Evolutionary conservation across 2,888 invertebrate species (phyloP).

Genomic region (Cephus pulcher): DNA sequence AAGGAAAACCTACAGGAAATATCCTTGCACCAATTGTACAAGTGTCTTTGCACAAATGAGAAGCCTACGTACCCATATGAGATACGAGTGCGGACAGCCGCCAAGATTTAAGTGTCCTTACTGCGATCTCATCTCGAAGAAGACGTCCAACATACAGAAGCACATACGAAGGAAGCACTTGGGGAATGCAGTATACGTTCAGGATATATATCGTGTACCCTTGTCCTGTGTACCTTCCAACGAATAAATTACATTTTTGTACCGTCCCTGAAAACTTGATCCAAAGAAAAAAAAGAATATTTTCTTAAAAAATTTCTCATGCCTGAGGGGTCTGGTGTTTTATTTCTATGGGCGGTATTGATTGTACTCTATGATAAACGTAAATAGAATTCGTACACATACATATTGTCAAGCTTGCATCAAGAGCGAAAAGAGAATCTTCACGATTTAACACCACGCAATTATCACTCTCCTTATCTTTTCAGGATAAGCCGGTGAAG

Average conservation of each 20-base stretch:
- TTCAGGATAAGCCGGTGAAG: not conserved
- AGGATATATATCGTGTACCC: conserved; percentile 34
- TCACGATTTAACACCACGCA: not conserved
- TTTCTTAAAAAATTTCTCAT: not conserved
- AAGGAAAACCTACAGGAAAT: conserved; percentile 18
- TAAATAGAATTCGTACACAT: not conserved
- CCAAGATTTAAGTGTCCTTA: conserved; percentile 62
- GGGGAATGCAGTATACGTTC: conserved; percentile 40
- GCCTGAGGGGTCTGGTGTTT: not conserved
- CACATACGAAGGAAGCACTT: conserved; percentile 50
- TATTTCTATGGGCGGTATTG: not conserved
- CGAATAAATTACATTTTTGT: not conserved
- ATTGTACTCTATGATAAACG: not conserved
- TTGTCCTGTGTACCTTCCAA: not conserved
- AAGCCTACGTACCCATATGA: conserved; percentile 47
- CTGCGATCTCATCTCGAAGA: conserved; percentile 53
- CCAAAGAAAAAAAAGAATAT: not conserved
- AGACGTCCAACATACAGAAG: conserved; percentile 51
- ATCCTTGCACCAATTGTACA: conserved; percentile 52
- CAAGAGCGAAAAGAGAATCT: not conserved
- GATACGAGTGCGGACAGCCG: conserved; percentile 59
- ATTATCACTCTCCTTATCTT: not conserved
- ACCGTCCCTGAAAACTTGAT: not conserved
- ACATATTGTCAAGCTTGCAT: not conserved
- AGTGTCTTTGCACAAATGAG: conserved; percentile 48